Evolutionary conservation across 2,888 invertebrate species (phyloP).

Genomic region (Digitonthophagus gazella): DNA sequence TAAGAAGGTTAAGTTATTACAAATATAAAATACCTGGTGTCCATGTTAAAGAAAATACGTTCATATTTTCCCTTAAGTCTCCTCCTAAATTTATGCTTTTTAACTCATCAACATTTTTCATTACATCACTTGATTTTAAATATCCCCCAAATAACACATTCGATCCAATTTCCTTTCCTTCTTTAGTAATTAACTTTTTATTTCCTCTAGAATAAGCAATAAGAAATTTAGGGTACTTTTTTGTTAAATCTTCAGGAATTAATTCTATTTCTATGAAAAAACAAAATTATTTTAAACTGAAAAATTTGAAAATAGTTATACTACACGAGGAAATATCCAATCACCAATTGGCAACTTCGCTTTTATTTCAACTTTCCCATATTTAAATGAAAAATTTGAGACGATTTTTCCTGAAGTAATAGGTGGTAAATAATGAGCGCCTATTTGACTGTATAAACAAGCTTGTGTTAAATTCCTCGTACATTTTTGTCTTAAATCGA

Average conservation of each 20-base stretch:
- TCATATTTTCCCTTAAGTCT: conserved; percentile 54
- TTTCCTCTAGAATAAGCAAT: conserved; percentile 49
- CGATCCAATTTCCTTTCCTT: conserved; percentile 47
- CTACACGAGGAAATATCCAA: conserved; percentile 57
- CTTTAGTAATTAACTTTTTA: conserved; percentile 40
- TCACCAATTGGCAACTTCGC: conserved; percentile 57
- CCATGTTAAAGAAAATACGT: conserved; percentile 67
- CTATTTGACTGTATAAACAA: not conserved
- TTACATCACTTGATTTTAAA: conserved; percentile 45
- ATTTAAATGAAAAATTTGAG: conserved; percentile 51
- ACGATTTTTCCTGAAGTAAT: conserved; percentile 51
- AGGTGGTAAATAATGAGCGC: conserved; percentile 49
- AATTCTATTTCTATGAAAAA: conserved; percentile 16
- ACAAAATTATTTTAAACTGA: not conserved
- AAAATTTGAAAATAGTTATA: not conserved
- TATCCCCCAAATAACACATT: conserved; percentile 56
- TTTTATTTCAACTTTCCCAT: conserved; percentile 54
- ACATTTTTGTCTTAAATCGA: conserved; percentile 40
- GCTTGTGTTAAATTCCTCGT: not conserved
- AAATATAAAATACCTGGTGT: conserved; percentile 50
- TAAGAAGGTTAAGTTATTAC: not conserved
- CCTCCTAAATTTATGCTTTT: conserved; percentile 28
- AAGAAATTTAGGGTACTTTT: conserved; percentile 33
- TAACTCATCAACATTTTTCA: conserved; percentile 47
- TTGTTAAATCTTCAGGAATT: conserved; percentile 5